Evolutionary conservation across 92 coral and sea anemone species (phyloP), one percentile per base, ranked within the genome.

Genomic region (Zoanthus gigantus): DNA sequence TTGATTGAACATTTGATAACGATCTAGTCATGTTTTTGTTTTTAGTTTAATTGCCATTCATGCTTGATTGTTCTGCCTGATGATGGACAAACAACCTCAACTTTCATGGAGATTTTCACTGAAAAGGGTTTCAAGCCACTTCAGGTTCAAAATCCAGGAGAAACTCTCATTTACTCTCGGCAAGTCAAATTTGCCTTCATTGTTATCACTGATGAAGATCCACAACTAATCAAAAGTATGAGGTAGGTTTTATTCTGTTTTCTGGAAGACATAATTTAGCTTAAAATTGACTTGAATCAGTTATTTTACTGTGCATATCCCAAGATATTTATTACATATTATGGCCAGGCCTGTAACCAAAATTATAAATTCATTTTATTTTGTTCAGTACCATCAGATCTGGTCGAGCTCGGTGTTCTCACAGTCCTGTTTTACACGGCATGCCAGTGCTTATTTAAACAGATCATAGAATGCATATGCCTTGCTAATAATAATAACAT

Each of bases 181-280:
- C 85, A 81, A 63, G 31, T 81, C 63, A 66, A 66, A 53, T 81
- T 81, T 81, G 85, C 85, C 61, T 81, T 81, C 45, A 66, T 81
- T 66, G 75, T 81, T 65, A 63, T 66, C 44, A 23, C 85, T 7
- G 85, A 81, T 12, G 85, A 81, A 7, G 85, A 81, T 81, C 85
- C 85, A 42, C 85, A 81, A 45, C 85, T 81, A 46, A 65, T 81
- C 31, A 81, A 81, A 47, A 81, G 47, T 71, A 68, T 81, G 29
- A 81, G 85, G 85, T 81, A 63, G 30, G 85, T 45, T 12, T 45
- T 13, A 7, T 42, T 2, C 34, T 58, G 37, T 72, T 15, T 9
- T 23, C 23, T 23, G 23, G 23, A 23, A 23, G 23, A 23, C 23
- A 23, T 23, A 23, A 23, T 23, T 23, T 23, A 23, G 23, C 23